Percentiles rank a stretch among this genome's conserved stretches.
These are phyloP conservation scores for Polymixis lichenea DNA, from an alignment of 2,888 invertebrate species.

Conservation along the genomic window DNA sequence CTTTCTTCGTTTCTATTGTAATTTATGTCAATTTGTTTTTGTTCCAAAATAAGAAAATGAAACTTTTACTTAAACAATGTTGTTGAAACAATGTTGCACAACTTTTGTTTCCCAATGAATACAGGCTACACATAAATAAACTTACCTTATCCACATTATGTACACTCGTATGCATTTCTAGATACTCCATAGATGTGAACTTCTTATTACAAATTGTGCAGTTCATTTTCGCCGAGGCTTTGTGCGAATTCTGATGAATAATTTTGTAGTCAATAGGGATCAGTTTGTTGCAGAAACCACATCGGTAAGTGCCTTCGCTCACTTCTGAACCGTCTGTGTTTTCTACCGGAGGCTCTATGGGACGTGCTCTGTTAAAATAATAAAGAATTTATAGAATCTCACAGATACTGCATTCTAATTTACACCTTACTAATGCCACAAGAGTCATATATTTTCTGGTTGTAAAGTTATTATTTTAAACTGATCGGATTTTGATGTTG, in stretches of 20 bases:
- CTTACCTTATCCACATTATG: slow-evolving; percentile 90
- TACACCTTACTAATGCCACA: not conserved
- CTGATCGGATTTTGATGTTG: too few species aligned
- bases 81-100: not conserved
- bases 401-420: not conserved
- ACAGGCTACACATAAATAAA: not conserved
- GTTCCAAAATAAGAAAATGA: too few species aligned
- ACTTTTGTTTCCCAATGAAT: not conserved
- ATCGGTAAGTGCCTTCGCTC: slow-evolving; percentile 81
- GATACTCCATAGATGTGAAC: slow-evolving; percentile 91
- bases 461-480: not conserved
- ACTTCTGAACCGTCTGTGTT: slow-evolving; percentile 74
- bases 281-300: slow-evolving; percentile 88
- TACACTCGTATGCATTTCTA: slow-evolving; percentile 94
- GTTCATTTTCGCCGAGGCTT: slow-evolving; percentile 89
- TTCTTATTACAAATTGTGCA: slow-evolving; percentile 94
- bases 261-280: slow-evolving; percentile 85
- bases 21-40: too few species aligned
- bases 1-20: too few species aligned
- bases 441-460: too few species aligned
- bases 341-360: slow-evolving; percentile 87
- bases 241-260: slow-evolving; percentile 93
- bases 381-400: not conserved
- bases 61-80: not conserved
- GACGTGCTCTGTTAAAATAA: slow-evolving; percentile 75